Evolutionary conservation across 2,797 vertebrate species (phyloP), one percentile per base, ranked within the genome.

Genomic region (Micromesistius poutassou): DNA sequence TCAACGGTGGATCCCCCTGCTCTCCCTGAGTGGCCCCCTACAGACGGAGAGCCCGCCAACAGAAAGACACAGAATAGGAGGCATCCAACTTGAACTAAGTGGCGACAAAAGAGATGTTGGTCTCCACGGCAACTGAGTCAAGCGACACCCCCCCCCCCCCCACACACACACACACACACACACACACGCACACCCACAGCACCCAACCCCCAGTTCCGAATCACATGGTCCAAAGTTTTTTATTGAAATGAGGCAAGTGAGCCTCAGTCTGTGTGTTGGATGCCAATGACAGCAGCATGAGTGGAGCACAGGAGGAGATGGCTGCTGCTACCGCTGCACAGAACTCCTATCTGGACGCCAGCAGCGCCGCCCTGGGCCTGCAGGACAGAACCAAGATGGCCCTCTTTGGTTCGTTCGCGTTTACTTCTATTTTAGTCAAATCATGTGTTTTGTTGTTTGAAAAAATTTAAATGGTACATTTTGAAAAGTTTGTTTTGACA

Each of bases 61-160:
- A 91, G 85, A 87, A 30, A 77, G 76, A 28, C 78, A 73, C 79
- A 78, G 72, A 76, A 62, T 77, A 42, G 73, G 66, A 72, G 78
- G 80, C 30, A 72, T 84, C 75, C 79, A 77, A 83, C 83, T 86
- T 78, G 76, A 86, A 84, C 75, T 30, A 74, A 76, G 72, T 36
- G 76, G 66, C 78, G 77, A 87, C 85, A 87, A 89, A 88, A 83
- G 87, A 86, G 77, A 77, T 77, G 80, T 80, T 74, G 73, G 91
- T 93, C 89, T 88, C 91, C 91, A 90, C 71, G 82, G 92, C 80
- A 84, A 94, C 91, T 46, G 74, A 78, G 76, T 76, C 74, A 79
- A 89, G 84, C 82, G 71, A 79, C 77, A 78, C 50, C 66, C n/a
- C 62, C 62, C 0, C n/a, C 62, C 7, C 62, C 4, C 1, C 62